Conservation (phyloP, 2,888 invertebrate species). For the Cenopis cana region DNA sequence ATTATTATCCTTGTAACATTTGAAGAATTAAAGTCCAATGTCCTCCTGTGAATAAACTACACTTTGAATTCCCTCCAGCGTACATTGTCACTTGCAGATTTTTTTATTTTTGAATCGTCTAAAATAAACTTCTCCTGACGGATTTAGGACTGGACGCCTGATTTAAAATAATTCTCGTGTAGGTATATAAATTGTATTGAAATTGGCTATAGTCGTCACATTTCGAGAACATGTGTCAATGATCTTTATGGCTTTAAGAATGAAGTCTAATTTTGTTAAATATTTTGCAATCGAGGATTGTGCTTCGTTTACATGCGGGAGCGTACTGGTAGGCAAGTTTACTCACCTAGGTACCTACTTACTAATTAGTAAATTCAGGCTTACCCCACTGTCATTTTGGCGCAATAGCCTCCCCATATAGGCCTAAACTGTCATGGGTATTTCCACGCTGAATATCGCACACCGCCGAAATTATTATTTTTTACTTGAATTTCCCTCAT, state of each 20-base stretch:
- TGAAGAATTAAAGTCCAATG: too few species aligned
- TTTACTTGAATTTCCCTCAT: too few species aligned
- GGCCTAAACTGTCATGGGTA: too few species aligned
- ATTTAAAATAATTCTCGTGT: neutral
- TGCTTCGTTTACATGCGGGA: conserved; percentile 4
- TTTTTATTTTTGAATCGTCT: conserved; percentile 9
- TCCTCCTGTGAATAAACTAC: too few species aligned
- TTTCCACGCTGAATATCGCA: too few species aligned
- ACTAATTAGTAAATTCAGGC: too few species aligned
- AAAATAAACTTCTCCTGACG: conserved; percentile 20
- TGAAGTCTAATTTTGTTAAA: conserved; percentile 6
- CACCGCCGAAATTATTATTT: too few species aligned
- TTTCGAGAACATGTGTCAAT: neutral
- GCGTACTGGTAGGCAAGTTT: conserved; percentile 2
- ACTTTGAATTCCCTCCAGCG: neutral
- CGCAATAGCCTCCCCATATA: too few species aligned
- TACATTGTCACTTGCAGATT: neutral
- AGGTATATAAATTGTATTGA: neutral
- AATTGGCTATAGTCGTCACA: conserved; percentile 2
- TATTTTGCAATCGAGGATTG: neutral
- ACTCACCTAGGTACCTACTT: neutral
- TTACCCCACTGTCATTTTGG: too few species aligned
- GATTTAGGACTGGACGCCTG: conserved; percentile 2
- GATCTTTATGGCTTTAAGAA: conserved; percentile 2
- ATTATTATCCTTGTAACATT: too few species aligned